Evolutionary conservation across 2,888 invertebrate genomes (phyloP).

Genomic region (Tetranychus truncatus): DNA sequence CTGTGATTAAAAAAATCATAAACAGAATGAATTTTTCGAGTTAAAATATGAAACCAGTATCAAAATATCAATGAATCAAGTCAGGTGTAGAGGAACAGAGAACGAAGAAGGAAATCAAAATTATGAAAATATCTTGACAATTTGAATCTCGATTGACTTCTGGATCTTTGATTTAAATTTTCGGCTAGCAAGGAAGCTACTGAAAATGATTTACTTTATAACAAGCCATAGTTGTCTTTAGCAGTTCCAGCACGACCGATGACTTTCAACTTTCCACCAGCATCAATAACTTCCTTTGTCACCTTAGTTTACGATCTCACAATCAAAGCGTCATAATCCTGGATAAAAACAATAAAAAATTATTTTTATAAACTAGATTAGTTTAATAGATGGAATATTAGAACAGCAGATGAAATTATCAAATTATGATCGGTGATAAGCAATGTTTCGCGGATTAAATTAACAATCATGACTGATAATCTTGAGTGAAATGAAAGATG

Average conservation of each 20-base stretch:
- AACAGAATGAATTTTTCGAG: background rate
- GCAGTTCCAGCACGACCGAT: conserved; percentile 92
- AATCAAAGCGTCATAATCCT: conserved; percentile 76
- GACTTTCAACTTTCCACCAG: conserved; percentile 54
- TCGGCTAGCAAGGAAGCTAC: too few relatives aligned
- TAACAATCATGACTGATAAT: too few relatives aligned
- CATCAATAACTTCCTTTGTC: conserved; percentile 59
- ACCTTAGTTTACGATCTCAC: conserved; percentile 89
- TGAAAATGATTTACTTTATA: conserved; percentile 68
- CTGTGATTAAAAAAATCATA: conserved; percentile 36
- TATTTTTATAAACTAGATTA: background rate
- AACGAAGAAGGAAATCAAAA: background rate
- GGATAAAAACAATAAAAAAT: conserved; percentile 21
- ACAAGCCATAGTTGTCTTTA: too few relatives aligned
- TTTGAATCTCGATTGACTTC: too few relatives aligned
- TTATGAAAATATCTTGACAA: background rate
- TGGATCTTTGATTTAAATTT: background rate
- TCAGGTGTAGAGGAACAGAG: background rate
- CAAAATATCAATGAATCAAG: background rate
- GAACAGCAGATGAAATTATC: too few relatives aligned
- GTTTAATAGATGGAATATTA: too few relatives aligned
- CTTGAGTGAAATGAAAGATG: too few relatives aligned
- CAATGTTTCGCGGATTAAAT: too few relatives aligned
- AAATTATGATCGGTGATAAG: too few relatives aligned
- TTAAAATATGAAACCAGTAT: background rate